phyloP scores from a whole-genome alignment of 2,113 vertebrate genomes.

The Redunca redunca region DNA sequence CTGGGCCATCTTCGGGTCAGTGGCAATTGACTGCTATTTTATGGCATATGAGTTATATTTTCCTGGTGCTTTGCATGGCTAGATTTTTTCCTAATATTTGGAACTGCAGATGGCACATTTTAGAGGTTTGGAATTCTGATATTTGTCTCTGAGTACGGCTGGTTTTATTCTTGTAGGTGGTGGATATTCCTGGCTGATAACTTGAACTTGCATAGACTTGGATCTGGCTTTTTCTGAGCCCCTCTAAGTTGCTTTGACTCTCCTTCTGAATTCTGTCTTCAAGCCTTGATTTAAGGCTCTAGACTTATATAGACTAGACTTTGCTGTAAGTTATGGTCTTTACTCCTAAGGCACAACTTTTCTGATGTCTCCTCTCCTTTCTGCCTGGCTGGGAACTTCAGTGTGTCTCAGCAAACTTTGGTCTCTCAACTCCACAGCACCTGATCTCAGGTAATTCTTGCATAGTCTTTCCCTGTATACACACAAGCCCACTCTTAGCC shows the following conservation, averaged over 20 bases:
- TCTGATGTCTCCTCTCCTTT: neutral
- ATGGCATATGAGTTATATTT: neutral
- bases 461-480: neutral
- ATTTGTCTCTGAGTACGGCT: neutral
- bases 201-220: neutral
- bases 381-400: neutral
- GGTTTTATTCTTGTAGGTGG: neutral
- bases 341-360: neutral
- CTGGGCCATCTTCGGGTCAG: neutral
- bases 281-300: neutral
- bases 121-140: neutral
- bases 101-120: neutral
- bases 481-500: too few relatives aligned
- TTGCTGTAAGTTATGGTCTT: neutral
- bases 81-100: neutral
- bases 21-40: neutral
- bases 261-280: neutral
- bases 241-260: neutral
- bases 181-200: neutral
- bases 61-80: neutral
- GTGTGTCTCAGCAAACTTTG: rapidly evolving
- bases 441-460: neutral
- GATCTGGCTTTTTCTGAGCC: neutral
- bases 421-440: neutral
- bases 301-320: neutral